Percentiles rank a stretch among this genome's conserved stretches.
Evolutionary conservation across 2,888 invertebrate species (phyloP).

Genomic region (Thysanoteuthis rhombus): DNA sequence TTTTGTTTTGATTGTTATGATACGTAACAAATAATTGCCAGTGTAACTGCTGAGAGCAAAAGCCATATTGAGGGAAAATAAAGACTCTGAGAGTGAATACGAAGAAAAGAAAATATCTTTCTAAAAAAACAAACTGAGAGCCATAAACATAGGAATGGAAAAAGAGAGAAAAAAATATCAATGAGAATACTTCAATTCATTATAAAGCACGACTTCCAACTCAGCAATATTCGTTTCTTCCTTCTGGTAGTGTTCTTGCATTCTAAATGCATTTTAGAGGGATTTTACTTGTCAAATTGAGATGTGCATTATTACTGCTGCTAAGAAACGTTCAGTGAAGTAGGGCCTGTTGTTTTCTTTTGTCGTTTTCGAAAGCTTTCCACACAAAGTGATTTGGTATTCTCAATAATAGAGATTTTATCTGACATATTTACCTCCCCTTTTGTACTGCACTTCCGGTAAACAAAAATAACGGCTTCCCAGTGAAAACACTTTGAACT

Average conservation of each 20-base stretch:
- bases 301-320: not conserved
- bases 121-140: not conserved
- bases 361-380: not conserved
- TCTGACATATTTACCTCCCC: constrained; percentile 12
- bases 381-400: not conserved
- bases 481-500: too few species aligned
- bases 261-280: not conserved
- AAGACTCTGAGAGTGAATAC: not conserved
- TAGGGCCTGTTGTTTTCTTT: not conserved
- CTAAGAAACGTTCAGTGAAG: not conserved
- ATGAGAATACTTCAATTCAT: not conserved
- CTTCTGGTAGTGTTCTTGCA: not conserved
- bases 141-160: not conserved
- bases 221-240: not conserved
- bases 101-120: not conserved
- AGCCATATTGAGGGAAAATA: not conserved
- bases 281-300: not conserved
- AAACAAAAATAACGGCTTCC: not conserved
- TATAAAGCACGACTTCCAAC: not conserved
- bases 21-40: not conserved
- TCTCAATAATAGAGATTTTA: not conserved
- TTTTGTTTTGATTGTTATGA: too few species aligned
- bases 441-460: not conserved
- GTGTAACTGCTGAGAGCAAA: not conserved
- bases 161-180: not conserved